Percentiles rank a stretch among this genome's conserved stretches.
phyloP scores from a whole-genome alignment of 2,797 vertebrate genomes.

The Glossophaga mutica region DNA sequence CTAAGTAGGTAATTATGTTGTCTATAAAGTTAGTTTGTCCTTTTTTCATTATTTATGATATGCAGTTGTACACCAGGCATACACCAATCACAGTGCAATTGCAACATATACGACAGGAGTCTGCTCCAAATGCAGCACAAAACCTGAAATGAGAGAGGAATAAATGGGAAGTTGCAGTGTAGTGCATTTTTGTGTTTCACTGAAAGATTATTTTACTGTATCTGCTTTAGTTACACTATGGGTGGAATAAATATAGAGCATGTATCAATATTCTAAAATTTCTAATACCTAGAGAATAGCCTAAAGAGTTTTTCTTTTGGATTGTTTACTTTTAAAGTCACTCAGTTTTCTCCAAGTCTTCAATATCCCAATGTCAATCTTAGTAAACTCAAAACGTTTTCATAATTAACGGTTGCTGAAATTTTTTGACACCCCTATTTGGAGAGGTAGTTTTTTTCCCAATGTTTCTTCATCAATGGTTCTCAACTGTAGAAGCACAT shows the following conservation, averaged over 20 bases:
- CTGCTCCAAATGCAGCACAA: not conserved
- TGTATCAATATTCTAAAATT: not conserved
- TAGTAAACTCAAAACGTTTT: not conserved
- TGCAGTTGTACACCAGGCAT: not conserved
- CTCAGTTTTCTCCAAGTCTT: not conserved
- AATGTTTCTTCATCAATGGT: not conserved
- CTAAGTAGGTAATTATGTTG: constrained; percentile 40
- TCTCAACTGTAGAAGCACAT: not conserved
- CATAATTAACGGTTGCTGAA: not conserved
- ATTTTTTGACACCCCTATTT: not conserved
- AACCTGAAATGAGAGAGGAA: not conserved
- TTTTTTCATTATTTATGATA: constrained; percentile 43
- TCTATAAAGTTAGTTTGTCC: constrained; percentile 44
- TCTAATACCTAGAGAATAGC: not conserved
- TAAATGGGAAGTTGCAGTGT: not conserved
- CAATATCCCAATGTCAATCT: not conserved
- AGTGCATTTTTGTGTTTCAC: not conserved
- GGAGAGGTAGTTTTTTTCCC: not conserved
- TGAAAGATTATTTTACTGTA: not conserved
- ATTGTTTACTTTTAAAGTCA: not conserved
- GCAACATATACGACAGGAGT: not conserved
- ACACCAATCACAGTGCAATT: not conserved
- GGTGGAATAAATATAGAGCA: not conserved
- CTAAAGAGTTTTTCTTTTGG: not conserved
- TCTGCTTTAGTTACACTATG: not conserved